These are phyloP conservation scores for Coilia nasus DNA, from an alignment of 2,797 vertebrate species.

Conservation along the genomic window DNA sequence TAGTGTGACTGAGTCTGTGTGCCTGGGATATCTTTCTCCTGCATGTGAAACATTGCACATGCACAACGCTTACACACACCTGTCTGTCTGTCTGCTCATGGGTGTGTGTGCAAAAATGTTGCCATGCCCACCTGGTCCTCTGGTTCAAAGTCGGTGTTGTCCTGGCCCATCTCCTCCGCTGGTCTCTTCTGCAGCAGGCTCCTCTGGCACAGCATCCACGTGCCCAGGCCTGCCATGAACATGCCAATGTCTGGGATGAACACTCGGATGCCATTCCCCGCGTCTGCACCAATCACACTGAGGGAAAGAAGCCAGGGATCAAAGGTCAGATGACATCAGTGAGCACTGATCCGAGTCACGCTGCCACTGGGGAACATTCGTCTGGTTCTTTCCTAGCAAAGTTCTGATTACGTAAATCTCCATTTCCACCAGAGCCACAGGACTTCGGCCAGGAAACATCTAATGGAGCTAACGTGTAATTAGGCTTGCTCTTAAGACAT, in stretches of 20 bases:
- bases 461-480: not conserved
- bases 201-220: conserved; percentile 90
- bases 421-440: not conserved
- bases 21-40: not conserved
- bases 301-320: conserved; percentile 35
- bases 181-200: conserved; percentile 86
- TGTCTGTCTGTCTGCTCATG: not conserved
- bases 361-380: not conserved
- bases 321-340: conserved; percentile 74
- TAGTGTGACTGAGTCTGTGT: not conserved
- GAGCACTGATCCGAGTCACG: not conserved
- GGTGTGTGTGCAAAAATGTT: not conserved
- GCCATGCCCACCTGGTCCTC: conserved; percentile 86
- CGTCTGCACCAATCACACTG: conserved; percentile 92
- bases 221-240: conserved; percentile 87
- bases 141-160: conserved; percentile 87
- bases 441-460: conserved; percentile 9
- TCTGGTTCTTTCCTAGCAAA: not conserved
- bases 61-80: too few relatives aligned
- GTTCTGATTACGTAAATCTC: not conserved
- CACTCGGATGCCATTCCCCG: conserved; percentile 92
- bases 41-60: not conserved
- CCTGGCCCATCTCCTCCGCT: conserved; percentile 86
- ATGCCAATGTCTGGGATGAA: conserved; percentile 96
- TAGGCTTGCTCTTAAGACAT: not conserved